Percentiles rank a stretch among this genome's conserved stretches.
Evolutionary conservation across 2,113 vertebrate genomes (phyloP).

Genomic region (Limnothrissa miodon): DNA sequence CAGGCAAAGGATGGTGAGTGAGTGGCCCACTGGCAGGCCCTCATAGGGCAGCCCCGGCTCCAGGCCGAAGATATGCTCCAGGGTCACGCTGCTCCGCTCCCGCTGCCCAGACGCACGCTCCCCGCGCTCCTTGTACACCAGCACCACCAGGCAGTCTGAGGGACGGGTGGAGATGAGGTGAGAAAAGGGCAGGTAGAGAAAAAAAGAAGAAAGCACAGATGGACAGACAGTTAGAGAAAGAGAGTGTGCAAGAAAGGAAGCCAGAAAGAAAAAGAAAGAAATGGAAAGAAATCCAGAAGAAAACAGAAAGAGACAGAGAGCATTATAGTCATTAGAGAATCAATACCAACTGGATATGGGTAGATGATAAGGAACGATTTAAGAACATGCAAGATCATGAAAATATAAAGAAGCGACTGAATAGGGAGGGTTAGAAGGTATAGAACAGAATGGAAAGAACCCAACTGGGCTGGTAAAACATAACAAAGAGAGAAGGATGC

Average conservation of each 20-base stretch:
- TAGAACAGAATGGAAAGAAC: too few species aligned
- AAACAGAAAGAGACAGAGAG: background rate
- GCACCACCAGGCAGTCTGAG: constrained; percentile 89
- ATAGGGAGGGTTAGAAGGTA: too few species aligned
- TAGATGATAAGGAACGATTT: too few species aligned
- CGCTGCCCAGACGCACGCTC: constrained; percentile 80
- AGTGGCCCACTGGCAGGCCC: constrained; percentile 72
- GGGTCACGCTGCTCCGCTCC: constrained; percentile 80
- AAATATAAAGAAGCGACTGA: too few species aligned
- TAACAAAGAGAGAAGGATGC: background rate
- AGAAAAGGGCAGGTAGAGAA: background rate
- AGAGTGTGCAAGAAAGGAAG: too few species aligned
- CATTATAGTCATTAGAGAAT: too few species aligned
- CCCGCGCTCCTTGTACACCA: constrained; percentile 84
- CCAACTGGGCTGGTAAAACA: too few species aligned
- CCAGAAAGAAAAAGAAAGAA: background rate
- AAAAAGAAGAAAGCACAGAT: background rate
- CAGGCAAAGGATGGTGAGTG: constrained; percentile 84
- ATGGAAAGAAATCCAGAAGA: too few species aligned
- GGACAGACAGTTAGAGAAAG: background rate
- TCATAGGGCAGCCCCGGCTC: constrained; percentile 83
- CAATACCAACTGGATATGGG: too few species aligned
- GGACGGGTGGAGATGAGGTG: background rate
- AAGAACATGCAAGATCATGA: too few species aligned
- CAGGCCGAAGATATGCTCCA: constrained; percentile 94